Evolutionary conservation across 2,888 invertebrate genomes (phyloP).

Genomic region (Erynnis tages): DNA sequence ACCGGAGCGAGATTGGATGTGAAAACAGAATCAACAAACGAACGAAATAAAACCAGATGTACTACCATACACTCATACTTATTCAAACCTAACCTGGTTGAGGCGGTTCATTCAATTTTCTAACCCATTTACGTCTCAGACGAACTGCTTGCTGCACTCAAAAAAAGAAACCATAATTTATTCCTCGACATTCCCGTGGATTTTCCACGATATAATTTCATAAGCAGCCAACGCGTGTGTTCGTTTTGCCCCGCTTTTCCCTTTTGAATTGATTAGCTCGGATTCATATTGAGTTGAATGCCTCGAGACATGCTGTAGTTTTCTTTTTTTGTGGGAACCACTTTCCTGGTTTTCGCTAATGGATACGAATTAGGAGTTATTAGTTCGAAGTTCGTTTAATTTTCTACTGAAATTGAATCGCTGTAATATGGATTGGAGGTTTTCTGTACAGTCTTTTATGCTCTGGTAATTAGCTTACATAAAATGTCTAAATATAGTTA

Average conservation of each 20-base stretch:
- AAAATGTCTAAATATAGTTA: no score
- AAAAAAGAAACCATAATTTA: conserved; percentile 53
- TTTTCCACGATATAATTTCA: conserved; percentile 77
- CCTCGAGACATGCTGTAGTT: conserved; percentile 50
- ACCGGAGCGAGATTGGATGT: conserved; percentile 17
- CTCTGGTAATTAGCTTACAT: no score
- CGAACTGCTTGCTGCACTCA: conserved; percentile 61
- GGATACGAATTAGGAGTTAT: conserved; percentile 38
- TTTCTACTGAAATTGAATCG: conserved; percentile 20
- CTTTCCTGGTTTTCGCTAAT: conserved; percentile 54
- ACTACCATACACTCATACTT: conserved; percentile 65
- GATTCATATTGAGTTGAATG: conserved; percentile 72
- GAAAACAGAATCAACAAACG: conserved; percentile 35
- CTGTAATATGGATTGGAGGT: conserved; percentile 1
- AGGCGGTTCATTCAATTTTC: conserved; percentile 77
- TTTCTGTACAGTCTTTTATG: no score
- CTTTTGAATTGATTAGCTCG: conserved; percentile 78
- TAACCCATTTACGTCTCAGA: conserved; percentile 81
- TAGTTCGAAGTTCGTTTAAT: conserved; percentile 19
- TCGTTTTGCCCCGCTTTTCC: conserved; percentile 71
- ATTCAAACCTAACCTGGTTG: conserved; percentile 66
- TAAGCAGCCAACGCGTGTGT: conserved; percentile 70
- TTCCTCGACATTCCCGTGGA: conserved; percentile 61
- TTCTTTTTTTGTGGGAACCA: conserved; percentile 52
- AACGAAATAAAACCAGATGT: conserved; percentile 42